Evolutionary conservation across 2,888 invertebrate genomes (phyloP).

Genomic region (Hemaris fuciformis): DNA sequence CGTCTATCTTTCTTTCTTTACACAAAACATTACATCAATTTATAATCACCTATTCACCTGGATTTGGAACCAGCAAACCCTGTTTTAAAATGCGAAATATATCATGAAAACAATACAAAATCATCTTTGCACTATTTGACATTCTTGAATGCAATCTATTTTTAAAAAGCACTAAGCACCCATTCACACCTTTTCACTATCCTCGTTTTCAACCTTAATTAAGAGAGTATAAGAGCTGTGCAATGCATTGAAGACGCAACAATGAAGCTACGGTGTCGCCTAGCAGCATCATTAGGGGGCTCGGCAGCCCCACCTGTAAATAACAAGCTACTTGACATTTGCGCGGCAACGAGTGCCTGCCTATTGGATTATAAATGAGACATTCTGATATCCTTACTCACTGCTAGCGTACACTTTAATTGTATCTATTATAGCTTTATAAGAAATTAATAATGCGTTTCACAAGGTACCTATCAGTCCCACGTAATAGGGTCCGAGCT

Average conservation of each 20-base stretch:
- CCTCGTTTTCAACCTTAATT: background rate
- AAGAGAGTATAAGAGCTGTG: background rate
- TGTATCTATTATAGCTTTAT: background rate
- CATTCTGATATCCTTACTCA: background rate
- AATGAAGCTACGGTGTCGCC: background rate
- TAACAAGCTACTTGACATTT: constrained; percentile 4
- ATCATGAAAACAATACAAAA: background rate
- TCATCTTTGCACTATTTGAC: background rate
- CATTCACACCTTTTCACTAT: background rate
- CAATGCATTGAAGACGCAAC: background rate
- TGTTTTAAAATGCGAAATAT: too few species aligned
- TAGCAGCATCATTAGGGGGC: background rate
- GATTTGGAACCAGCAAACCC: too few species aligned
- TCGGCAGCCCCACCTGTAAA: background rate
- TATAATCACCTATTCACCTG: too few species aligned
- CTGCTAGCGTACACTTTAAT: background rate
- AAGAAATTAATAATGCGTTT: too few species aligned
- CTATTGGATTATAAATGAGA: background rate
- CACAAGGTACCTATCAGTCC: too few species aligned
- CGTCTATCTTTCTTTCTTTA: too few species aligned
- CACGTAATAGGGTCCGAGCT: too few species aligned
- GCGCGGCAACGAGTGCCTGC: background rate
- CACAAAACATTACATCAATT: too few species aligned
- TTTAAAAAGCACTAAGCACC: background rate
- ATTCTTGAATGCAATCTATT: background rate